A percentile compares a stretch with the other conserved stretches of the same genome.
Evolutionary conservation across 2,797 vertebrate species (phyloP).

Genomic region (Stomatorhinus walkeri): DNA sequence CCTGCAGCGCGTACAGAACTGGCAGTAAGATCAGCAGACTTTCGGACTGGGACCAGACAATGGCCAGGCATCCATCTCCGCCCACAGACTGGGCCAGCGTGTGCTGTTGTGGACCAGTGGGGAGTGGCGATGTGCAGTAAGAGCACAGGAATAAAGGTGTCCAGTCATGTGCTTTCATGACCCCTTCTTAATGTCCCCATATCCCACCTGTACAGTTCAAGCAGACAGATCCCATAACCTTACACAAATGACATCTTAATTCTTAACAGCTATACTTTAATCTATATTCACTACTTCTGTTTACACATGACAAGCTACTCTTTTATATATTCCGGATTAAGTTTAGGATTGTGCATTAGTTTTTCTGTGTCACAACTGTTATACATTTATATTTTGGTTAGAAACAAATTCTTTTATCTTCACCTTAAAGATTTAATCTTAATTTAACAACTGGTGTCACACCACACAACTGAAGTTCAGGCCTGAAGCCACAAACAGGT

Average conservation of each 20-base stretch:
- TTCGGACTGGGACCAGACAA: background rate
- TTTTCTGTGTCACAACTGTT: background rate
- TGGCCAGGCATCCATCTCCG: conserved; percentile 11
- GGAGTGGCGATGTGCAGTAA: background rate
- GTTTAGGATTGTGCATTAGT: background rate
- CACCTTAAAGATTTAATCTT: background rate
- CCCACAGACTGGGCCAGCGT: background rate
- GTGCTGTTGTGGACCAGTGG: background rate
- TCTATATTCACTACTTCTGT: background rate
- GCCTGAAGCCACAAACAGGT: background rate
- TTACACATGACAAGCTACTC: background rate
- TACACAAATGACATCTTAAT: background rate
- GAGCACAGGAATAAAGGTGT: background rate
- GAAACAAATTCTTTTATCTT: background rate
- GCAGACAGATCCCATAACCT: background rate
- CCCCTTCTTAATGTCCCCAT: background rate
- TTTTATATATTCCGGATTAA: background rate
- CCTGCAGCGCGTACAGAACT: conserved; percentile 14
- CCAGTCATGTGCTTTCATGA: background rate
- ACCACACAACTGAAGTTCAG: background rate
- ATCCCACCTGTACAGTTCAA: background rate
- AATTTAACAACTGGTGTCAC: background rate
- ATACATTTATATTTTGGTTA: background rate
- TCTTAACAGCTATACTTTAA: background rate
- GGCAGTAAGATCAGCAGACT: background rate